phyloP scores from a whole-genome alignment of 2,113 vertebrate genomes.

The Solea solea region DNA sequence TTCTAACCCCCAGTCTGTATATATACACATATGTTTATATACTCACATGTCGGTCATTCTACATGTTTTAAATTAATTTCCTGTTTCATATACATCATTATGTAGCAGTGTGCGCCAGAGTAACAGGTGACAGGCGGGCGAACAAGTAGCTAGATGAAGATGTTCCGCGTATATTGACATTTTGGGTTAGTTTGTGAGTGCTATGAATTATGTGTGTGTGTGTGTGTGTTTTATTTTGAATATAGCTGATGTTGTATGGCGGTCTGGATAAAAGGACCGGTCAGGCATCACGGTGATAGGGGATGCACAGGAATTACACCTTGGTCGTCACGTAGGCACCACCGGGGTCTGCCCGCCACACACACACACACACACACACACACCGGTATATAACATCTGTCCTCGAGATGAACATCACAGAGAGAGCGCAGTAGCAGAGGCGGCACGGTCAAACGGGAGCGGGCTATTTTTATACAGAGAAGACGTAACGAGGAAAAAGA shows the following conservation, averaged over 20 bases:
- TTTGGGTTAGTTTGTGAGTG: too few species aligned
- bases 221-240: too few species aligned
- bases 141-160: too few species aligned
- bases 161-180: too few species aligned
- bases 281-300: neutral
- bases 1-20: neutral
- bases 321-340: neutral
- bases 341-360: too few species aligned
- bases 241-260: too few species aligned
- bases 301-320: neutral
- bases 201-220: too few species aligned
- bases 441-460: neutral
- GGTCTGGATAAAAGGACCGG: too few species aligned
- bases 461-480: neutral
- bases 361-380: too few species aligned
- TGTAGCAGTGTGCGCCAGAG: neutral
- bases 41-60: neutral
- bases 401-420: neutral
- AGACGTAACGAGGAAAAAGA: neutral
- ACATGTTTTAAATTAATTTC: too few species aligned
- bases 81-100: too few species aligned
- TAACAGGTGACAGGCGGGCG: neutral
- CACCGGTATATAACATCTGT: neutral
- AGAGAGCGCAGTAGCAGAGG: neutral
- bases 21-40: too few species aligned